A percentile compares a stretch with the other conserved stretches of the same genome.
Evolutionary conservation across 2,888 invertebrate genomes (phyloP).

Genomic region (Heliconius cydno): DNA sequence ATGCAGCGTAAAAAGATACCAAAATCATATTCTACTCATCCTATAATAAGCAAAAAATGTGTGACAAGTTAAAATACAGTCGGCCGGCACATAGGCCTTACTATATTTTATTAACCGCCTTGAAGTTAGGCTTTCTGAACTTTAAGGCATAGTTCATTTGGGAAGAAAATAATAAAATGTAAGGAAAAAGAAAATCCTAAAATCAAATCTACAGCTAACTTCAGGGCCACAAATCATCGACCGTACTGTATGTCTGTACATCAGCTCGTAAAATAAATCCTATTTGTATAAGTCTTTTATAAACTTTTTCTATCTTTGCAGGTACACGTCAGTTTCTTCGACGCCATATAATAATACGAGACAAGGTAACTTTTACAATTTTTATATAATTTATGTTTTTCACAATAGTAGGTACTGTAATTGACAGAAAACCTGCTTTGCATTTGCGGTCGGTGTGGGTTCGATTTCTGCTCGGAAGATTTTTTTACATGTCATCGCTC

Average conservation of each 20-base stretch:
- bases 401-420: neutral
- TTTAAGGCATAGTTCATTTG: too few species aligned
- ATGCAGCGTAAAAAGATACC: neutral
- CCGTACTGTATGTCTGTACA: neutral
- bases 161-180: too few species aligned
- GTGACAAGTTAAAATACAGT: neutral
- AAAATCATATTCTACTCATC: neutral
- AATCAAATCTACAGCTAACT: too few species aligned
- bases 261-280: neutral
- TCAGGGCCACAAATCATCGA: too few species aligned
- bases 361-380: conserved; percentile 18
- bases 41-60: neutral
- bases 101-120: too few species aligned
- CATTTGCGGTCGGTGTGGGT: too few species aligned
- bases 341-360: conserved; percentile 5
- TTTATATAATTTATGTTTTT: neutral
- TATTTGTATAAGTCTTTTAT: neutral
- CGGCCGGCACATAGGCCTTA: too few species aligned
- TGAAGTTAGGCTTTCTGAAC: too few species aligned
- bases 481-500: too few species aligned
- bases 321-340: conserved; percentile 12
- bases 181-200: too few species aligned
- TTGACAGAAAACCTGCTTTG: too few species aligned
- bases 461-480: neutral
- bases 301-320: conserved; percentile 15